Percentiles rank a stretch among this genome's conserved stretches.
Conservation (phyloP, 1,140 invertebrate genomes). For the Tigriopus japonicus region DNA sequence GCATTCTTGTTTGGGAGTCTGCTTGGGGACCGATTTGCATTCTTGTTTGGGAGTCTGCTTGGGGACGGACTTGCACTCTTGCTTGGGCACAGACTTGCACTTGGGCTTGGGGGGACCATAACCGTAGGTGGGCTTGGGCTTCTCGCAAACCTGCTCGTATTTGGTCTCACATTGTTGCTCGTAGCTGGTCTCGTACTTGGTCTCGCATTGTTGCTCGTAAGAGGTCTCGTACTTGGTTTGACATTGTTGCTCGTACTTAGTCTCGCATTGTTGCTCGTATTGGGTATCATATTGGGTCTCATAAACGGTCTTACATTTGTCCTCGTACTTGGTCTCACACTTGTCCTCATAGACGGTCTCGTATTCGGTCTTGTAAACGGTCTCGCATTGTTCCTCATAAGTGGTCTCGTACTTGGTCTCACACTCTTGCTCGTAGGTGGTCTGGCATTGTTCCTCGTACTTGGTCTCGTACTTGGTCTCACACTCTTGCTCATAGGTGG, state of each 20-base stretch:
- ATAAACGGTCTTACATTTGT: conserved; percentile 12
- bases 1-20: conserved; percentile 11
- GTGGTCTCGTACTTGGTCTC: conserved; percentile 12
- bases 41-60: conserved; percentile 6
- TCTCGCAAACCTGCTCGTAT: conserved; percentile 10
- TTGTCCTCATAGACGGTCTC: conserved; percentile 12
- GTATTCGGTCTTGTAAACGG: conserved; percentile 14
- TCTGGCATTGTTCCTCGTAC: conserved; percentile 13
- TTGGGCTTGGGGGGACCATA: conserved; percentile 6
- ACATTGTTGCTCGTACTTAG: conserved; percentile 14
- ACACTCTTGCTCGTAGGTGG: conserved; percentile 14
- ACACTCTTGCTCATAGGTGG: conserved; percentile 11
- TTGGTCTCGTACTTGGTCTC: conserved; percentile 12
- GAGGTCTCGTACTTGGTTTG: conserved; percentile 12
- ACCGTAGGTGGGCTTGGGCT: conserved; percentile 6
- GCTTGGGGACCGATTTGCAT: conserved; percentile 13
- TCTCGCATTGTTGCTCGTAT: conserved; percentile 12
- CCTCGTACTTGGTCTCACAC: conserved; percentile 16
- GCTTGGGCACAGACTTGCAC: conserved; percentile 9
- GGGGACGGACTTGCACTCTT: conserved; percentile 7
- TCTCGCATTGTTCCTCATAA: conserved; percentile 12
- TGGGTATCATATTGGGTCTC: conserved; percentile 8
- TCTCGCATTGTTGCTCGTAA: conserved; percentile 13
- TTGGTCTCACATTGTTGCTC: conserved; percentile 8
- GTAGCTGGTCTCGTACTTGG: conserved; percentile 8